Evolutionary conservation across 2,797 vertebrate genomes (phyloP), one percentile per base, ranked within the genome.

Genomic region (Phrynocephalus forsythii): DNA sequence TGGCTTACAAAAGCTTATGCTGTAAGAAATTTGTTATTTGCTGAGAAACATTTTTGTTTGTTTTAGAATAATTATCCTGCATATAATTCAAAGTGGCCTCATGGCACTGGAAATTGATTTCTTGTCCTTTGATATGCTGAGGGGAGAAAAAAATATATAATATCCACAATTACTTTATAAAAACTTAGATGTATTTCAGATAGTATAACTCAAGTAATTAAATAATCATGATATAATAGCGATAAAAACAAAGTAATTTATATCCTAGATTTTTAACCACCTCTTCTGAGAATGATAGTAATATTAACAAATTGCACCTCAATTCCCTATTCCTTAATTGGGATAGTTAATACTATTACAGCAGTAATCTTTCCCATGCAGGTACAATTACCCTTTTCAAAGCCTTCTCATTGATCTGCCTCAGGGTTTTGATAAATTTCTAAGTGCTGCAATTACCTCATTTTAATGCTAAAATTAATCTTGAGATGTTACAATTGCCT

Each of bases 371-470:
- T 92, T 69, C 78, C 90, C 0, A 0, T 91, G 89, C 89, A 91
- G 93, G 92, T 93, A 88, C 89, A 95, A 95, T 95, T 95, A 94
- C 91, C 91, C 90, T 88, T 92, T 94, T 93, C 89, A 93, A 93
- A 94, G 90, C 78, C 83, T 92, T 94, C 87, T 83, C 81, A 92
- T 89, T 93, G 91, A 94, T 93, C 89, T 95, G 92, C 90, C 83
- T 92, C 79, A 83, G 92, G 91, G 85, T 91, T 91, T 91, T 92
- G 87, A 81, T 81, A 91, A 89, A 89, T 89, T 85, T 73, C 76
- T 91, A 90, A 94, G 86, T 81, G 88, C 83, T 20, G 82, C 92
- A 93, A 94, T 95, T 92, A 94, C 79, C n/a, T 79, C 6, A 71
- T 87, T 90, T 92, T 33, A 83, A 89, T 79, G 77, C 18, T 89